phyloP scores from a whole-genome alignment of 2,113 vertebrate genomes.

The Melanocharis versteri region DNA sequence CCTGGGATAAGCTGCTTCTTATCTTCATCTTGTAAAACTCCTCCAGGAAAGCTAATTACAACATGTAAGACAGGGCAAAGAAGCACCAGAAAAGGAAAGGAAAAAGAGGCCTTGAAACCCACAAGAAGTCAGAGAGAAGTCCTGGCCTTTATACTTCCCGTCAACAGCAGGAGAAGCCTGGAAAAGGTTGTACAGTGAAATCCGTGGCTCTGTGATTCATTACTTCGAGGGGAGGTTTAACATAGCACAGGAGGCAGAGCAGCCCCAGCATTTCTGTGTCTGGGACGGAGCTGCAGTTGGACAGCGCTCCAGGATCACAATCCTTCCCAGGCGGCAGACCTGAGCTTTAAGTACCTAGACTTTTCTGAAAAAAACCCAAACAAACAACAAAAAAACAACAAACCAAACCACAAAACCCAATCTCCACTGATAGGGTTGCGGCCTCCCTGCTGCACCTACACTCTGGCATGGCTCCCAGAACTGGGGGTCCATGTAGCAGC shows the following conservation, averaged over 20 bases:
- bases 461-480: background rate
- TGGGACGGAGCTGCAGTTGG: background rate
- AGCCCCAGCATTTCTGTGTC: background rate
- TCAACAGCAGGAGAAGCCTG: constrained; percentile 1
- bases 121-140: background rate
- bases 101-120: background rate
- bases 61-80: background rate
- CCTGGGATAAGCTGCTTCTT: background rate
- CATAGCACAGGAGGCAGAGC: background rate
- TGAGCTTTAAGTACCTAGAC: background rate
- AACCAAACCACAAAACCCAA: background rate
- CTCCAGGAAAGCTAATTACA: constrained; percentile 39
- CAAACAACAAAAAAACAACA: background rate
- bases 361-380: background rate
- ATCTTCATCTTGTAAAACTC: constrained; percentile 49
- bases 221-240: background rate
- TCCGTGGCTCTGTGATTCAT: background rate
- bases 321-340: background rate
- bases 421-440: background rate
- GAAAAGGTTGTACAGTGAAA: background rate
- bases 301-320: fast-evolving
- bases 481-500: fast-evolving
- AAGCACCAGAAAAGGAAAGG: constrained; percentile 5
- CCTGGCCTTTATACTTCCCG: background rate
- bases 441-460: background rate